Percentiles rank a stretch among this genome's conserved stretches.
Evolutionary conservation across 2,797 vertebrate species (phyloP).

Genomic region (Amphiprion clarkii): DNA sequence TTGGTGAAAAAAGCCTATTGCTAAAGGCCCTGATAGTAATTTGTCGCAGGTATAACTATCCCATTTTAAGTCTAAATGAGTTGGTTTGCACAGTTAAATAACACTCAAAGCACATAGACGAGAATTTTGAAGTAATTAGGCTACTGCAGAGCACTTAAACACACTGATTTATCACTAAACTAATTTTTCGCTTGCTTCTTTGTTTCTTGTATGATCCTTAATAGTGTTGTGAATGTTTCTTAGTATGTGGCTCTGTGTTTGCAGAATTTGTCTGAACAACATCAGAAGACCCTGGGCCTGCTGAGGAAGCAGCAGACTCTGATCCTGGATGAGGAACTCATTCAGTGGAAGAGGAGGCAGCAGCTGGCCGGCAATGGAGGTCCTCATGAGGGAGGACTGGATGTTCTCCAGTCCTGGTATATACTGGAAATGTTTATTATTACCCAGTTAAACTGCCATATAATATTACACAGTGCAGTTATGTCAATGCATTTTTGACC

Average conservation of each 20-base stretch:
- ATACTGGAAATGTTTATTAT: background rate
- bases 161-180: too few relatives aligned
- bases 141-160: too few relatives aligned
- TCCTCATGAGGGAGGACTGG: slow-evolving; percentile 90
- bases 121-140: too few relatives aligned
- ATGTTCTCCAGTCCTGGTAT: slow-evolving; percentile 94
- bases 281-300: slow-evolving; percentile 92
- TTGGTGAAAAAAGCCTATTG: too few relatives aligned
- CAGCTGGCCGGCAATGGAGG: slow-evolving; percentile 95
- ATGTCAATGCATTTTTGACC: too few relatives aligned
- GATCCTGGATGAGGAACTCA: slow-evolving; percentile 95
- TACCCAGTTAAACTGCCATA: background rate
- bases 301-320: slow-evolving; percentile 95
- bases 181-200: too few relatives aligned
- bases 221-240: background rate
- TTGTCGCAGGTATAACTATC: too few relatives aligned
- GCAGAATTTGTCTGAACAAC: slow-evolving; percentile 94
- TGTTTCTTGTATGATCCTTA: too few relatives aligned
- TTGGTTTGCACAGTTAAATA: too few relatives aligned
- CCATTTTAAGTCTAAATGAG: too few relatives aligned
- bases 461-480: background rate
- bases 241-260: slow-evolving; percentile 32
- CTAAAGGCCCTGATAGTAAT: too few relatives aligned
- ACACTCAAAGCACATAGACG: too few relatives aligned
- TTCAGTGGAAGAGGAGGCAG: slow-evolving; percentile 97